Percentiles rank a stretch among this genome's conserved stretches.
phyloP scores from a whole-genome alignment of 2,797 vertebrate species.

The Decapterus maruadsi region DNA sequence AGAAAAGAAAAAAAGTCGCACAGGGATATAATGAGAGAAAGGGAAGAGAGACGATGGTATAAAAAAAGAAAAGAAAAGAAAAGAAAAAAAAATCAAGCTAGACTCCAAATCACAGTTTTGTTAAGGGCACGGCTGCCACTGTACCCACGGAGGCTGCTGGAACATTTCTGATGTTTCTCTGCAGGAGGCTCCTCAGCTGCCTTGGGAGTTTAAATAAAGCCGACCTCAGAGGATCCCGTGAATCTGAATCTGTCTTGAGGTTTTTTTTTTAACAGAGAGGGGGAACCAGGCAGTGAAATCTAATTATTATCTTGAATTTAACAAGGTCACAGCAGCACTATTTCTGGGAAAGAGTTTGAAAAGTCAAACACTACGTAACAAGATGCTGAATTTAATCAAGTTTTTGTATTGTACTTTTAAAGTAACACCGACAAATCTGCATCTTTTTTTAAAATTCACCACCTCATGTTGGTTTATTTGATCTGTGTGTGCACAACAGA shows the following conservation, averaged over 20 bases:
- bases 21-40: slow-evolving; percentile 26
- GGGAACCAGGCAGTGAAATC: slow-evolving; percentile 59
- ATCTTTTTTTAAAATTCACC: neutral
- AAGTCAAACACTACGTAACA: slow-evolving; percentile 36
- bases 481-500: too few relatives aligned
- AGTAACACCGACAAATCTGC: too few relatives aligned
- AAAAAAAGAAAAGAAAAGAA: too few relatives aligned
- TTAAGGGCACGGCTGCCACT: slow-evolving; percentile 22
- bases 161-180: slow-evolving; percentile 40
- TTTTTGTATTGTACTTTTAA: neutral
- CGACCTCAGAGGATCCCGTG: slow-evolving; percentile 64
- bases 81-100: slow-evolving; percentile 8
- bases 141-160: neutral
- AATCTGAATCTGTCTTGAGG: slow-evolving; percentile 55
- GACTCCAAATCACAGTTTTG: slow-evolving; percentile 28
- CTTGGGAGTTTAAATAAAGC: slow-evolving; percentile 75
- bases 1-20: neutral
- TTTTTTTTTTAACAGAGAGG: slow-evolving; percentile 48
- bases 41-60: slow-evolving; percentile 1
- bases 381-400: slow-evolving; percentile 12
- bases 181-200: slow-evolving; percentile 39
- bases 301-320: slow-evolving; percentile 74
- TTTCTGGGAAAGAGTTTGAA: slow-evolving; percentile 58
- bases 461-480: neutral
- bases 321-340: slow-evolving; percentile 70